phyloP scores from a whole-genome alignment of 2,888 invertebrate species.

The Sicus ferrugineus region DNA sequence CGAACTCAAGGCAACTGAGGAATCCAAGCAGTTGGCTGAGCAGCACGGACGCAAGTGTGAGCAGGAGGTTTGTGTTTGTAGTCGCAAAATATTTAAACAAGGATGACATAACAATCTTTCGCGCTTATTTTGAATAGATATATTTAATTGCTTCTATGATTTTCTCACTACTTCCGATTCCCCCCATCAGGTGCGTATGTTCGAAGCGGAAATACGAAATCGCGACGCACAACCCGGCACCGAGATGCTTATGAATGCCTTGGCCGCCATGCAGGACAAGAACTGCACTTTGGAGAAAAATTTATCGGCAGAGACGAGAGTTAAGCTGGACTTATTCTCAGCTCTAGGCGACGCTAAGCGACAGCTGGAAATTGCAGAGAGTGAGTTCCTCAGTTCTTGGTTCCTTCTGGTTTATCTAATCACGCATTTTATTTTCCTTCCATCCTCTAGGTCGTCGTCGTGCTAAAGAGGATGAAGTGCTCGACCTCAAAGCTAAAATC shows the following conservation, averaged over 20 bases:
- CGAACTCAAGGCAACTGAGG: slow-evolving; percentile 74
- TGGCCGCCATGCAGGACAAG: slow-evolving; percentile 87
- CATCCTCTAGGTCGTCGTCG: slow-evolving; percentile 74
- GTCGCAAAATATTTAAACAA: too few species aligned
- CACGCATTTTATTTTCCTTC: background rate
- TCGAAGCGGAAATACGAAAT: slow-evolving; percentile 61
- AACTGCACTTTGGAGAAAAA: slow-evolving; percentile 91
- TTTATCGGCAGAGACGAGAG: slow-evolving; percentile 94
- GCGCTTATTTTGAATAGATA: background rate
- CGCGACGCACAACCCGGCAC: slow-evolving; percentile 67
- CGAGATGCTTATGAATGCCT: slow-evolving; percentile 80
- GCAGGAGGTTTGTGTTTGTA: slow-evolving; percentile 60
- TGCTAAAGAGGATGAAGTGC: slow-evolving; percentile 89
- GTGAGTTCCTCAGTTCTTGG: slow-evolving; percentile 67
- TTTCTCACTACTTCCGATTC: too few species aligned
- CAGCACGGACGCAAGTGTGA: slow-evolving; percentile 63
- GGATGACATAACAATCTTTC: too few species aligned
- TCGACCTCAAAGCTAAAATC: slow-evolving; percentile 87
- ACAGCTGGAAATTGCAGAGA: slow-evolving; percentile 84
- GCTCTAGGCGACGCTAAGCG: slow-evolving; percentile 95
- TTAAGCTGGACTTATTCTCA: slow-evolving; percentile 97
- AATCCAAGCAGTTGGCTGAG: slow-evolving; percentile 67
- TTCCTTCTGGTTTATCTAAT: background rate
- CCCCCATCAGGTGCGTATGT: slow-evolving; percentile 57
- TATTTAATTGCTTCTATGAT: background rate